These are phyloP conservation scores for Chiroxiphia lanceolata DNA, from an alignment of 2,797 vertebrate species.

Conservation along the genomic window DNA sequence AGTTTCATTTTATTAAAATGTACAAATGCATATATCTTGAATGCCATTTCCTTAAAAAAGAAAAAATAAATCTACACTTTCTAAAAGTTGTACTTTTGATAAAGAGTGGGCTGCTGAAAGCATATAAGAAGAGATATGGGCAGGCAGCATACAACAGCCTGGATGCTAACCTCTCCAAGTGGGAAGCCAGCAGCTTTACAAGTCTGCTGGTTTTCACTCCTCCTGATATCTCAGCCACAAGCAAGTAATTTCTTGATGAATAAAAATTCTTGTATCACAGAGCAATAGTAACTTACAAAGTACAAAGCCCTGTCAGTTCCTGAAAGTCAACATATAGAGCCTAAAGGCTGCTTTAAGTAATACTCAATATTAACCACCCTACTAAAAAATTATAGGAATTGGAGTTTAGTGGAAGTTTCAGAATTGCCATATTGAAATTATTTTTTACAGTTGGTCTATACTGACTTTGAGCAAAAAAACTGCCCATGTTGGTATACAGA, in stretches of 20 bases:
- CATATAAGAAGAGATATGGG: not conserved
- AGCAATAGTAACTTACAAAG: not conserved
- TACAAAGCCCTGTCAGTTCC: not conserved
- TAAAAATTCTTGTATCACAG: not conserved
- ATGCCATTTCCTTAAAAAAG: not conserved
- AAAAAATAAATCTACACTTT: not conserved
- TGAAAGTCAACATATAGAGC: not conserved
- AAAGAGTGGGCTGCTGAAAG: not conserved
- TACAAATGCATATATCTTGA: not conserved
- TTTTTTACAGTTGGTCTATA: not conserved
- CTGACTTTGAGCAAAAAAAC: not conserved
- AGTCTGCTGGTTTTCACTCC: not conserved
- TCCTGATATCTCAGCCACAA: not conserved
- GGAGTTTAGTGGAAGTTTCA: not conserved
- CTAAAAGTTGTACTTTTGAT: not conserved
- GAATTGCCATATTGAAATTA: not conserved
- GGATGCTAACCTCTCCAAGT: not conserved
- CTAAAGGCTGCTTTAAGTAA: not conserved
- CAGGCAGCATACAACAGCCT: not conserved
- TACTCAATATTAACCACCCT: not conserved
- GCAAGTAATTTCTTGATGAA: not conserved
- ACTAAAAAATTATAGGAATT: not conserved
- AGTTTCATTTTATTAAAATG: not conserved
- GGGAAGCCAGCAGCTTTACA: not conserved
- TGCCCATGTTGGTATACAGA: not conserved